Conservation (phyloP, 2,113 vertebrate species). For the Xiphorhynchus elegans region DNA sequence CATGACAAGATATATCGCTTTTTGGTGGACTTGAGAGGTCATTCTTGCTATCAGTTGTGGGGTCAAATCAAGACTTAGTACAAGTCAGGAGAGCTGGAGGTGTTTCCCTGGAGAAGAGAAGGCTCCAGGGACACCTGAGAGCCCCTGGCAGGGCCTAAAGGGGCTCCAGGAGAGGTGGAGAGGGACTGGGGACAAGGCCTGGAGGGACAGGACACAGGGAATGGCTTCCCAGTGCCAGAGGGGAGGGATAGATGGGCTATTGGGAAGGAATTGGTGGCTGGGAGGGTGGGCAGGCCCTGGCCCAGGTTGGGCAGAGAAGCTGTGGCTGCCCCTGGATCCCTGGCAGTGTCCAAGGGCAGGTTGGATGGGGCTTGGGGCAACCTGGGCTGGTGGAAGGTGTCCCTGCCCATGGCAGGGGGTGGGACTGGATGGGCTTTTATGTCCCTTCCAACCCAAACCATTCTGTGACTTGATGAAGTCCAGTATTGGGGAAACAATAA, state of each 20-base stretch:
- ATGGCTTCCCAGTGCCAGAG: not conserved
- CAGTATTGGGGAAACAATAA: not conserved
- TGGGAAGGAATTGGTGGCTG: not conserved
- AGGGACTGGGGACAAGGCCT: not conserved
- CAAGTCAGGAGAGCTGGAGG: not conserved
- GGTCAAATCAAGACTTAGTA: not conserved
- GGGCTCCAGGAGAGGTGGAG: not conserved
- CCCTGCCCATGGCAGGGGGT: not conserved
- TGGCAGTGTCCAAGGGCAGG: not conserved
- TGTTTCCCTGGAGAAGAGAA: not conserved
- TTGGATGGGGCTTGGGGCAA: not conserved
- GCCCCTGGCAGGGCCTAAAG: not conserved
- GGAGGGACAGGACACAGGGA: not conserved
- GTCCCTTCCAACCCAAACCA: not conserved
- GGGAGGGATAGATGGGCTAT: accelerated
- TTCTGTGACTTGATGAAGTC: not conserved
- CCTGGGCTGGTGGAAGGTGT: not conserved
- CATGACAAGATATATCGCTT: not conserved
- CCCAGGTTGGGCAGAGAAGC: not conserved
- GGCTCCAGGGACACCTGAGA: not conserved
- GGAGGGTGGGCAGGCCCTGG: not conserved
- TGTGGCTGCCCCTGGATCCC: not conserved
- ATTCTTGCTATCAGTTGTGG: not conserved
- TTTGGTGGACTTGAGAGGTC: not conserved
- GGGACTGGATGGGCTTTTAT: not conserved